Percentiles rank a stretch among this genome's conserved stretches.
phyloP scores from a whole-genome alignment of 2,797 vertebrate species.

The Myotis planiceps region DNA sequence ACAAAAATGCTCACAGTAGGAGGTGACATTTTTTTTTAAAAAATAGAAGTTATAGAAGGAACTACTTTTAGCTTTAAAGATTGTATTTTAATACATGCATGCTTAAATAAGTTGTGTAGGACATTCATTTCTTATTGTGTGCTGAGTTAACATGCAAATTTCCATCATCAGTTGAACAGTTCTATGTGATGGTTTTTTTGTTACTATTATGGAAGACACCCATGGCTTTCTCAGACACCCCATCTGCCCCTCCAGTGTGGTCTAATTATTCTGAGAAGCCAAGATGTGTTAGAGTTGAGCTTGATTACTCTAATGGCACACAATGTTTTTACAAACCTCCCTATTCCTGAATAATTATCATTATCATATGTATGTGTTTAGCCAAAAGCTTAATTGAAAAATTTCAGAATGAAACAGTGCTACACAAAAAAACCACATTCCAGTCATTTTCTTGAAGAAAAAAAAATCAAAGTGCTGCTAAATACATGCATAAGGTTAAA shows the following conservation, averaged over 20 bases:
- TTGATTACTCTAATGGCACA: slow-evolving; percentile 76
- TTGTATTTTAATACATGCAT: not conserved
- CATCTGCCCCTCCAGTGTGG: slow-evolving; percentile 77
- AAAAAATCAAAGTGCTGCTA: not conserved
- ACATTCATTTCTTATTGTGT: slow-evolving; percentile 54
- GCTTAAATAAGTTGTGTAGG: not conserved
- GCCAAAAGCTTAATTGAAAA: slow-evolving; percentile 77
- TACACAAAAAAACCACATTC: slow-evolving; percentile 8
- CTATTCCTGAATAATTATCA: slow-evolving; percentile 71
- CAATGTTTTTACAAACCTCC: slow-evolving; percentile 64
- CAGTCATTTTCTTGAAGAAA: slow-evolving; percentile 42
- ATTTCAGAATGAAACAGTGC: slow-evolving; percentile 68
- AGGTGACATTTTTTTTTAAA: not conserved
- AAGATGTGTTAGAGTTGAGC: slow-evolving; percentile 67
- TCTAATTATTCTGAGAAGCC: slow-evolving; percentile 75
- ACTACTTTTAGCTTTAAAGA: slow-evolving; percentile 4
- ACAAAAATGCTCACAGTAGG: not conserved
- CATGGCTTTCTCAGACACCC: slow-evolving; percentile 76
- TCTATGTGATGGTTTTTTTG: slow-evolving; percentile 60
- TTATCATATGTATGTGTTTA: slow-evolving; percentile 79
- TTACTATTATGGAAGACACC: slow-evolving; percentile 70
- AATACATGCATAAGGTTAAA: not conserved
- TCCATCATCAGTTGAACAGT: slow-evolving; percentile 67
- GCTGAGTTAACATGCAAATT: slow-evolving; percentile 70
- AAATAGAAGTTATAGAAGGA: not conserved